Conservation (phyloP, 1,140 invertebrate species). For the Coelopa frigida region DNA sequence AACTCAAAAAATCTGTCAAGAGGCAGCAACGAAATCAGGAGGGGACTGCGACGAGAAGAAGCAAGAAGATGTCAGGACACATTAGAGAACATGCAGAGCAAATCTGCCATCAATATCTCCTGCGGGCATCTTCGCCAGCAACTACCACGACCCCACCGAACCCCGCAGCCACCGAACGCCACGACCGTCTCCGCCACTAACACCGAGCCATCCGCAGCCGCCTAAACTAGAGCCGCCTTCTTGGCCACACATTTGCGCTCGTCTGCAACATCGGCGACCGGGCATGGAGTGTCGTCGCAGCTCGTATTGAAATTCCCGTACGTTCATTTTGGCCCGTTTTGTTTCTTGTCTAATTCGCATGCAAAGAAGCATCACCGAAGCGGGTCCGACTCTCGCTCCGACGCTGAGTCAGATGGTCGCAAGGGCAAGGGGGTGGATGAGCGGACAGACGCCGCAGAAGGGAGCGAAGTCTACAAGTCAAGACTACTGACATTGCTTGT, state of each 20-base stretch:
- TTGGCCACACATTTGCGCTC: conserved; percentile 43
- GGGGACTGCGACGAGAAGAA: conserved; percentile 17
- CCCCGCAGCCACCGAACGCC: no score
- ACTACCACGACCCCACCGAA: no score
- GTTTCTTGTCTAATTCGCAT: conserved; percentile 5
- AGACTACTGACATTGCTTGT: conserved; percentile 9
- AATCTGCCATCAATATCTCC: conserved; percentile 13
- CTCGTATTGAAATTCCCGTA: conserved; percentile 33
- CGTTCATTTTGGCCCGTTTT: conserved; percentile 31
- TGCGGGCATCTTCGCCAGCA: conserved; percentile 3
- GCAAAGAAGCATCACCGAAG: no score
- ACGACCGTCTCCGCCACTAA: no score
- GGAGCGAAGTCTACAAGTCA: background rate
- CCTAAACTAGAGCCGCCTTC: no score
- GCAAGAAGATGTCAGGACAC: no score
- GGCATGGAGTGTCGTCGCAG: conserved; percentile 39
- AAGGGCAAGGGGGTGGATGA: background rate
- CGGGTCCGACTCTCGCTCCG: conserved; percentile 2
- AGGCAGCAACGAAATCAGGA: conserved; percentile 22
- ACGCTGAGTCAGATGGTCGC: background rate
- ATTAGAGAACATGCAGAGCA: no score
- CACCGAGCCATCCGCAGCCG: no score
- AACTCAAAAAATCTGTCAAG: conserved; percentile 26
- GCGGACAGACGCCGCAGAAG: background rate
- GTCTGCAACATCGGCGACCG: conserved; percentile 33